Percentiles rank a stretch among this genome's conserved stretches.
These are phyloP conservation scores for Lepidostoma basale DNA, from an alignment of 1,140 invertebrate genomes.

Conservation along the genomic window DNA sequence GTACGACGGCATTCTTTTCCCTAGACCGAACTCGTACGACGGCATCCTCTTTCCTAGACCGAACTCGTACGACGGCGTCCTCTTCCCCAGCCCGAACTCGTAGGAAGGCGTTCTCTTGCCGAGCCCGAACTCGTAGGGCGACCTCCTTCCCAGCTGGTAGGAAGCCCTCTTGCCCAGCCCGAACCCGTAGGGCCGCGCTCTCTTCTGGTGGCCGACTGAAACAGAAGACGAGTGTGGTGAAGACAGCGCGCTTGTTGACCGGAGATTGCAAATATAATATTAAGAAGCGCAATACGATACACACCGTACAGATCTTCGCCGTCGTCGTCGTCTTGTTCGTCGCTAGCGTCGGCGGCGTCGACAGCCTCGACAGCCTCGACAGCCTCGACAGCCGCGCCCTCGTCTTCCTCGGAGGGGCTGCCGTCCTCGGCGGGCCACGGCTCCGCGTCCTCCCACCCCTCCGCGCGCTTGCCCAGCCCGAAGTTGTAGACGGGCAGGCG, in stretches of 20 bases:
- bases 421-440: not conserved
- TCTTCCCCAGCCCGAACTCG: conserved; percentile 59
- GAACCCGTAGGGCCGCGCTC: conserved; percentile 58
- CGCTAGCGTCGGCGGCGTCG: not conserved
- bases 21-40: conserved; percentile 52
- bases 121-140: conserved; percentile 48
- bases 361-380: not conserved
- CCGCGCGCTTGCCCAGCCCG: conserved; percentile 64
- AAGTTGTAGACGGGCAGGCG: conserved; percentile 70
- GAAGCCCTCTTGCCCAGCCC: conserved; percentile 56
- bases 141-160: conserved; percentile 59
- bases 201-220: conserved; percentile 54
- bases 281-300: not conserved
- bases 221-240: too few relatives aligned
- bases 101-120: conserved; percentile 57
- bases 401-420: conserved; percentile 1
- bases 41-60: conserved; percentile 52
- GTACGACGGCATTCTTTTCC: conserved; percentile 55
- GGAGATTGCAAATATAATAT: conserved; percentile 7
- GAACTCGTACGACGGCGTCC: conserved; percentile 49
- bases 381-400: too few relatives aligned
- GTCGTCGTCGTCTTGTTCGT: not conserved
- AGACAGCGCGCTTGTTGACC: too few relatives aligned
- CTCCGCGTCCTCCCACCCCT: not conserved
- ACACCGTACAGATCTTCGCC: conserved; percentile 10